Evolutionary conservation across 2,113 vertebrate species (phyloP).

Genomic region (Oriolus oriolus): DNA sequence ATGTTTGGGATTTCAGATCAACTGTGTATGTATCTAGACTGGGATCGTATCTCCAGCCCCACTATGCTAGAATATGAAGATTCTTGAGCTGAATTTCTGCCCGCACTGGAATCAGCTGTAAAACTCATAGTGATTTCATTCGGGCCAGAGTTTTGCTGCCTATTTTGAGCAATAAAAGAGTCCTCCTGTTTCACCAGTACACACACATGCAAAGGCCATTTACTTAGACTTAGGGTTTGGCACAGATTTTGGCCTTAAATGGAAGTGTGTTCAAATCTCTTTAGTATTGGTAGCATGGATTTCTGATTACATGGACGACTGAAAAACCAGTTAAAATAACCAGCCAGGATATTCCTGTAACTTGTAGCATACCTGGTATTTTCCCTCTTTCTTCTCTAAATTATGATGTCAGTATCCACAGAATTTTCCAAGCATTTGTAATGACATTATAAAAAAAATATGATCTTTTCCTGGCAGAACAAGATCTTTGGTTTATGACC

Average conservation of each 20-base stretch:
- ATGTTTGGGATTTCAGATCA: neutral
- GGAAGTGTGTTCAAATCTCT: neutral
- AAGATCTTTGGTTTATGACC: neutral
- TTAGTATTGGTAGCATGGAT: neutral
- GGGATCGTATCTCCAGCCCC: neutral
- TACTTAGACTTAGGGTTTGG: neutral
- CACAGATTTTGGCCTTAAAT: neutral
- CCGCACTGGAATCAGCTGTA: neutral
- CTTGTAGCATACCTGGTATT: neutral
- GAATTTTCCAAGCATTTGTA: neutral
- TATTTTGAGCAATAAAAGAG: neutral
- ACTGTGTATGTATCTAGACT: rapidly evolving
- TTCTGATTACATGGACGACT: neutral
- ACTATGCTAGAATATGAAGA: neutral
- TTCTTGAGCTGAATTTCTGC: neutral
- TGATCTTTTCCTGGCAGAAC: neutral
- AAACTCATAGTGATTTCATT: neutral
- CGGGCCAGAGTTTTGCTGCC: neutral
- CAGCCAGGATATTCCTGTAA: neutral
- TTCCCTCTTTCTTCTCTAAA: neutral
- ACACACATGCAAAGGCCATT: neutral
- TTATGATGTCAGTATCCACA: neutral
- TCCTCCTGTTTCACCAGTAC: neutral
- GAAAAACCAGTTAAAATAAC: neutral
- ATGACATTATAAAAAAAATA: neutral